phyloP scores from a whole-genome alignment of 2,888 invertebrate genomes.

The Drosophila differens region DNA sequence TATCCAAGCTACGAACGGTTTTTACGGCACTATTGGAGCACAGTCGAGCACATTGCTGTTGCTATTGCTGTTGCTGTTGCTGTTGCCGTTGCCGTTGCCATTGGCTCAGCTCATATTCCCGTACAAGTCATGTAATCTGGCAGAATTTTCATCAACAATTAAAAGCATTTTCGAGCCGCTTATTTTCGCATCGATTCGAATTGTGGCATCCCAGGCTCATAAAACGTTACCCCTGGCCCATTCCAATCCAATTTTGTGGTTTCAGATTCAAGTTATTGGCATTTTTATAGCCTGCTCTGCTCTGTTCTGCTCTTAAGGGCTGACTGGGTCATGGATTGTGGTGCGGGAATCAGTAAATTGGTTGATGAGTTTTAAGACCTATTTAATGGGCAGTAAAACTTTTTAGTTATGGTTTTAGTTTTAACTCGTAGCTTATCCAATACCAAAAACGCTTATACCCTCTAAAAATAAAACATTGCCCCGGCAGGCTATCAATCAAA shows the following conservation, averaged over 20 bases:
- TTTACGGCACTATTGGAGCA: slow-evolving; percentile 38
- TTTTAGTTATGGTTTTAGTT: slow-evolving; percentile 9
- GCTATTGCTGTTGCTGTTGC: not conserved
- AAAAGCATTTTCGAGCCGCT: slow-evolving; percentile 60
- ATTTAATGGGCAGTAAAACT: slow-evolving; percentile 20
- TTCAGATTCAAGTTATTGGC: slow-evolving; percentile 46
- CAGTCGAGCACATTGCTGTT: slow-evolving; percentile 7
- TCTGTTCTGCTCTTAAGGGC: slow-evolving; percentile 21
- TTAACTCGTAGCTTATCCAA: not conserved
- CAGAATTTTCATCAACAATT: slow-evolving; percentile 64
- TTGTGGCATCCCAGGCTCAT: slow-evolving; percentile 12
- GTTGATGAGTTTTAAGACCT: slow-evolving; percentile 39
- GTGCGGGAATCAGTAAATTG: slow-evolving; percentile 31
- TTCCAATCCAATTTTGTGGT: slow-evolving; percentile 49
- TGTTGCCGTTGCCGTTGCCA: not conserved
- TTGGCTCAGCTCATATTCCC: slow-evolving; percentile 11
- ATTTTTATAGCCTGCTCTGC: slow-evolving; percentile 49
- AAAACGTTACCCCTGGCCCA: slow-evolving; percentile 30
- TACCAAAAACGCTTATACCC: not conserved
- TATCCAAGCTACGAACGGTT: slow-evolving; percentile 32
- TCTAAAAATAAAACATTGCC: not conserved
- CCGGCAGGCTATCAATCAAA: not conserved
- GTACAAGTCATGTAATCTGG: slow-evolving; percentile 53
- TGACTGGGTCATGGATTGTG: not conserved
- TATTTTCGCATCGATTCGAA: slow-evolving; percentile 35